Evolutionary conservation across 2,797 vertebrate genomes (phyloP).

Genomic region (Lithobates pipiens): DNA sequence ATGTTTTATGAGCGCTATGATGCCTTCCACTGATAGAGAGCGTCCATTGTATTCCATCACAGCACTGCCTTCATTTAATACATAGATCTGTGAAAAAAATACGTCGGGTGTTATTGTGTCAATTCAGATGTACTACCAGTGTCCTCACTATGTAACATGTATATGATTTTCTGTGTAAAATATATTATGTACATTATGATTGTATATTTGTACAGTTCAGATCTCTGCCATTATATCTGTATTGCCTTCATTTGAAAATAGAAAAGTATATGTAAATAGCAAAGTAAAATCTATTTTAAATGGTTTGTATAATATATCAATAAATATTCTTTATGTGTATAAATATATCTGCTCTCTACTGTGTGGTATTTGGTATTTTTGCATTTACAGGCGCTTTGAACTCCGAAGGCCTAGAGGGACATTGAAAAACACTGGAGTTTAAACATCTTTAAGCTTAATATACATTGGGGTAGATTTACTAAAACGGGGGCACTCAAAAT

Average conservation of each 20-base stretch:
- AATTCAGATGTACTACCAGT: neutral
- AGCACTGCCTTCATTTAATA: neutral
- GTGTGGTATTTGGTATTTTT: neutral
- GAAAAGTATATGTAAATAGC: constrained; percentile 47
- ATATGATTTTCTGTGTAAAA: constrained; percentile 25
- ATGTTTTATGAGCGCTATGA: neutral
- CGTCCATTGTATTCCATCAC: neutral
- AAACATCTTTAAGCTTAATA: too few species aligned
- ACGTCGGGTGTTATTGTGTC: neutral
- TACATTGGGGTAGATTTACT: too few species aligned
- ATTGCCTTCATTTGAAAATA: neutral
- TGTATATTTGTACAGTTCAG: constrained; percentile 41
- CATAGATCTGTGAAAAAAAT: neutral
- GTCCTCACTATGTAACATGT: constrained; percentile 1
- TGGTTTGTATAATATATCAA: constrained; percentile 31
- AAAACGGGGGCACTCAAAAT: too few species aligned
- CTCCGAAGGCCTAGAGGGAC: too few species aligned
- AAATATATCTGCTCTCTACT: neutral
- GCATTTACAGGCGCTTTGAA: too few species aligned
- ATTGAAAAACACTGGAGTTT: too few species aligned
- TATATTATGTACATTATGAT: constrained; percentile 44
- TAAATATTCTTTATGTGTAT: constrained; percentile 32
- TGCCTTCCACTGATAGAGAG: neutral
- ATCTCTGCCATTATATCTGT: neutral
- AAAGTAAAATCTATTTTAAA: constrained; percentile 39